Conservation (phyloP, 2,888 invertebrate species). For the Eupithecia inturbata region DNA sequence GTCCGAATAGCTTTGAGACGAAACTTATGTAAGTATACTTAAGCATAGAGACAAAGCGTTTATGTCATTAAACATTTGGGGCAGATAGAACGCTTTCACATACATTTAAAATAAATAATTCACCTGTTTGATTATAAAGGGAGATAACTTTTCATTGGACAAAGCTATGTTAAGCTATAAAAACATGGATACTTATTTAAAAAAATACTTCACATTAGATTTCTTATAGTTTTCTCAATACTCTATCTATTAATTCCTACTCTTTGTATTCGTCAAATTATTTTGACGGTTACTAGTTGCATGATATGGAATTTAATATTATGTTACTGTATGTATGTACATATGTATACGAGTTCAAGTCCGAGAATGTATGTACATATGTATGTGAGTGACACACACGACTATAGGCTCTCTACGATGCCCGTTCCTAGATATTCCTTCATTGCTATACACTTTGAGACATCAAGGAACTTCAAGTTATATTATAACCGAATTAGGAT, state of each 20-base stretch:
- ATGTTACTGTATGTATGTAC: background rate
- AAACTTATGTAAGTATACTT: background rate
- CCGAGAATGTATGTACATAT: background rate
- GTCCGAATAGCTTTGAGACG: slow-evolving; percentile 15
- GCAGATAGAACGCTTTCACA: too few relatives aligned
- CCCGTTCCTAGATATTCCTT: too few relatives aligned
- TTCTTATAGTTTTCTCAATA: too few relatives aligned
- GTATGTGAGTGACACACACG: background rate
- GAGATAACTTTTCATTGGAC: background rate
- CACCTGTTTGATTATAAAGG: background rate
- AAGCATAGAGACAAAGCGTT: background rate
- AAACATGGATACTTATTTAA: too few relatives aligned
- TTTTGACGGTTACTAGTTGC: too few relatives aligned
- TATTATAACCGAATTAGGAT: too few relatives aligned
- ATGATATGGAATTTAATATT: too few relatives aligned
- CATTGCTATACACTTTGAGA: background rate
- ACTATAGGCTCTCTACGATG: too few relatives aligned
- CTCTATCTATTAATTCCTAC: too few relatives aligned
- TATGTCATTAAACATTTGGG: background rate
- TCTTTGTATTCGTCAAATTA: too few relatives aligned
- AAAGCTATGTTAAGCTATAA: too few relatives aligned
- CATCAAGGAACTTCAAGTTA: background rate
- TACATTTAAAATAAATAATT: background rate
- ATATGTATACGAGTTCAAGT: background rate
- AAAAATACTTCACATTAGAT: too few relatives aligned